Evolutionary conservation across 2,888 invertebrate genomes (phyloP).

Genomic region (Adelognathus sp.): DNA sequence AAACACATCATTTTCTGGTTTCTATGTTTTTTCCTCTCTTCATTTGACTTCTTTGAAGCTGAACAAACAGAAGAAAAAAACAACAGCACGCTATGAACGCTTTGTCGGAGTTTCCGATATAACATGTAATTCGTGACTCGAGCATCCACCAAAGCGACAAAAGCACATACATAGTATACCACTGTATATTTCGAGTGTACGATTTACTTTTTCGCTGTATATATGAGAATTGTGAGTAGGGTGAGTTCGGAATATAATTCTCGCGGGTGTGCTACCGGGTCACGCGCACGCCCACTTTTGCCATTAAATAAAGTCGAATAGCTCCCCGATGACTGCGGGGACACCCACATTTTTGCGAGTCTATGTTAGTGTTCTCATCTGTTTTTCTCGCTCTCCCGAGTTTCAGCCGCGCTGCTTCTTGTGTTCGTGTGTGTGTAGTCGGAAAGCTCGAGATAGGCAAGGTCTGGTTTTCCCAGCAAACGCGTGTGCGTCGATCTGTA

Average conservation of each 20-base stretch:
- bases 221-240: background rate
- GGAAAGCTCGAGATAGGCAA: constrained; percentile 41
- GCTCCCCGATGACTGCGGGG: constrained; percentile 72
- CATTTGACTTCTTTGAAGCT: constrained; percentile 9
- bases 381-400: constrained; percentile 5
- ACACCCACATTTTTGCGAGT: constrained; percentile 54
- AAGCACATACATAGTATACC: background rate
- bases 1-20: background rate
- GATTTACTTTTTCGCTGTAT: constrained; percentile 42
- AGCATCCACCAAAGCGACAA: background rate
- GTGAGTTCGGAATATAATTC: constrained; percentile 53
- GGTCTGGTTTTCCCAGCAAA: constrained; percentile 57
- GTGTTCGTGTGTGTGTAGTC: constrained; percentile 46
- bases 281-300: constrained; percentile 69
- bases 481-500: constrained; percentile 10
- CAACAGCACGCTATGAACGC: background rate
- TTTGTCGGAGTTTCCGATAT: constrained; percentile 20
- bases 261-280: constrained; percentile 60
- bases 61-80: constrained; percentile 12
- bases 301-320: constrained; percentile 73
- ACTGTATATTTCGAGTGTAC: constrained; percentile 3
- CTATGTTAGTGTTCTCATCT: constrained; percentile 41
- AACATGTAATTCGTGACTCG: background rate
- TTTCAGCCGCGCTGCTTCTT: background rate
- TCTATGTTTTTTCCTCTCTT: background rate